These are phyloP conservation scores for Stramonita haemastoma DNA, from an alignment of 2,888 invertebrate species.

Conservation along the genomic window DNA sequence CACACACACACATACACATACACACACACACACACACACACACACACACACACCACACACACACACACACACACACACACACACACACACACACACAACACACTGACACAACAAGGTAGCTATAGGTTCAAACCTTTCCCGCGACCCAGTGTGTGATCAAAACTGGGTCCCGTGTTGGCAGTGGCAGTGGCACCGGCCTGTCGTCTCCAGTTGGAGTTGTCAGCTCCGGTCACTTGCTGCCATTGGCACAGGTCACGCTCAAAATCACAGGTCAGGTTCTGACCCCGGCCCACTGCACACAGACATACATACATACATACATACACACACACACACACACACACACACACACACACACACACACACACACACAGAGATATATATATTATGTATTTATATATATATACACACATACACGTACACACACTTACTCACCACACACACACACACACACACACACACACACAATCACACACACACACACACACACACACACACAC, in stretches of 20 bases:
- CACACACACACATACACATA: too few species aligned
- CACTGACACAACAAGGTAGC: neutral
- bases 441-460: too few species aligned
- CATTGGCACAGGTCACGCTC: conserved; percentile 64
- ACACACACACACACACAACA: too few species aligned
- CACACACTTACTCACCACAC: neutral
- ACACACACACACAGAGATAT: too few species aligned
- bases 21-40: too few species aligned
- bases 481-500: neutral
- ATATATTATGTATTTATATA: too few species aligned
- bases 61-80: too few species aligned
- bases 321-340: too few species aligned
- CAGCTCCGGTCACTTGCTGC: conserved; percentile 58
- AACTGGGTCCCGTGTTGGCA: conserved; percentile 61
- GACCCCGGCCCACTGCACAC: conserved; percentile 55
- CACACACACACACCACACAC: too few species aligned
- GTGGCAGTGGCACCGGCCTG: conserved; percentile 57
- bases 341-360: too few species aligned
- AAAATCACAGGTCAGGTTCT: conserved; percentile 67
- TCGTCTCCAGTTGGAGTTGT: conserved; percentile 70
- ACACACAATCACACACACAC: neutral
- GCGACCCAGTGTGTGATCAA: conserved; percentile 67
- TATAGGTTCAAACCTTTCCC: conserved; percentile 37
- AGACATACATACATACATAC: neutral
- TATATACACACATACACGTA: neutral